Conservation (phyloP, 2,888 invertebrate genomes). For the Uropetala carovei region DNA sequence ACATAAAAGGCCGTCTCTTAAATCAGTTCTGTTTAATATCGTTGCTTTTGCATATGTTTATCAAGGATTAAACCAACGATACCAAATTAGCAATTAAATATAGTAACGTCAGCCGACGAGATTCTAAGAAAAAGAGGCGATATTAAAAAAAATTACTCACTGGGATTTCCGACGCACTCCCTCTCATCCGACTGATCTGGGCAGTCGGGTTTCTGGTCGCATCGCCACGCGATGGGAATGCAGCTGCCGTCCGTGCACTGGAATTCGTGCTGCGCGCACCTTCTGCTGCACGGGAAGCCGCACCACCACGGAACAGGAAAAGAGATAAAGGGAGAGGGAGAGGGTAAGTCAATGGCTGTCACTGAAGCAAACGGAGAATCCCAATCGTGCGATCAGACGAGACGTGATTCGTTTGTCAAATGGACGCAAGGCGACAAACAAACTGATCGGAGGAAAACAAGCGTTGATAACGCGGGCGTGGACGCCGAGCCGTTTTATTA, state of each 20-base stretch:
- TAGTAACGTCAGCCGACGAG: too few relatives aligned
- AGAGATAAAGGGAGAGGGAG: neutral
- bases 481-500: neutral
- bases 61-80: too few relatives aligned
- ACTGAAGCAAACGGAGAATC: neutral
- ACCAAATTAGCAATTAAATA: too few relatives aligned
- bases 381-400: neutral
- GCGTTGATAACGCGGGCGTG: neutral
- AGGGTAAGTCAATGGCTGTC: neutral
- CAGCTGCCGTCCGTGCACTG: conserved; percentile 72
- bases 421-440: neutral
- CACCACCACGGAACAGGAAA: neutral
- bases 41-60: too few relatives aligned
- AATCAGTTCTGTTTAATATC: too few relatives aligned
- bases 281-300: conserved; percentile 63
- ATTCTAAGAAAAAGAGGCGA: neutral
- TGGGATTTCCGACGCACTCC: conserved; percentile 68
- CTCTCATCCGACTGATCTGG: conserved; percentile 74
- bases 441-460: neutral
- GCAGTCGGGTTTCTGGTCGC: conserved; percentile 75
- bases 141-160: neutral
- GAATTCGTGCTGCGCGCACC: conserved; percentile 71
- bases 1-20: too few relatives aligned
- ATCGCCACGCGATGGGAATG: conserved; percentile 73
- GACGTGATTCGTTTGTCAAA: neutral